phyloP scores from a whole-genome alignment of 2,888 invertebrate genomes.

The Mythimna lalbum region DNA sequence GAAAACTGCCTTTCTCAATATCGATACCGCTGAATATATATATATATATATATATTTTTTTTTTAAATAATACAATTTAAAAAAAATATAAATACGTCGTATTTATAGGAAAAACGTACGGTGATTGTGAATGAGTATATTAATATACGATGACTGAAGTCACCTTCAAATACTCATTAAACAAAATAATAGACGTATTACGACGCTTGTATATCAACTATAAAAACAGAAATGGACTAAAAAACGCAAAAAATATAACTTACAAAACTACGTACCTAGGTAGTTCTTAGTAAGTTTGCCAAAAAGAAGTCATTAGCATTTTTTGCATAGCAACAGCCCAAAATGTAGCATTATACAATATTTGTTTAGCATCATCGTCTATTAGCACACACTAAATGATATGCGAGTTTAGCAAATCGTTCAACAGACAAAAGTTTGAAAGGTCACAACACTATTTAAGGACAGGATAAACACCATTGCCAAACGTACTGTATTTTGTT shows the following conservation, averaged over 20 bases:
- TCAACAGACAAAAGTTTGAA: not conserved
- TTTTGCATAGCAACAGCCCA: conserved; percentile 1
- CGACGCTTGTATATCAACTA: not conserved
- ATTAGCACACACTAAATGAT: conserved; percentile 3
- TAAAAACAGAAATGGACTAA: not conserved
- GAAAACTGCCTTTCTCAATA: not conserved
- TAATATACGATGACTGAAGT: not conserved
- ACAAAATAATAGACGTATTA: not conserved
- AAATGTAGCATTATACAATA: not conserved
- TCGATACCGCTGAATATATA: not conserved
- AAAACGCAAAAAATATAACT: not conserved
- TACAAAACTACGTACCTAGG: not conserved
- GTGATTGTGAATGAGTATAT: not conserved
- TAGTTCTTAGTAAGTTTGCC: not conserved
- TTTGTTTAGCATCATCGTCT: conserved; percentile 1
- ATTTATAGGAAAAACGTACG: no score
- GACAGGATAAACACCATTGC: not conserved
- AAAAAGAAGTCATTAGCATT: not conserved
- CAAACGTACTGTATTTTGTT: not conserved
- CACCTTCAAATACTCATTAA: not conserved
- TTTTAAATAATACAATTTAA: no score
- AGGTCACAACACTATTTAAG: conserved; percentile 4
- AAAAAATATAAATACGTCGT: no score
- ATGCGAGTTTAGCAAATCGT: not conserved
- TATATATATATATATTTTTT: no score